Base-by-base conservation (phyloP, 2,797 vertebrate species). In the Enteromius paludinosus region DNA sequence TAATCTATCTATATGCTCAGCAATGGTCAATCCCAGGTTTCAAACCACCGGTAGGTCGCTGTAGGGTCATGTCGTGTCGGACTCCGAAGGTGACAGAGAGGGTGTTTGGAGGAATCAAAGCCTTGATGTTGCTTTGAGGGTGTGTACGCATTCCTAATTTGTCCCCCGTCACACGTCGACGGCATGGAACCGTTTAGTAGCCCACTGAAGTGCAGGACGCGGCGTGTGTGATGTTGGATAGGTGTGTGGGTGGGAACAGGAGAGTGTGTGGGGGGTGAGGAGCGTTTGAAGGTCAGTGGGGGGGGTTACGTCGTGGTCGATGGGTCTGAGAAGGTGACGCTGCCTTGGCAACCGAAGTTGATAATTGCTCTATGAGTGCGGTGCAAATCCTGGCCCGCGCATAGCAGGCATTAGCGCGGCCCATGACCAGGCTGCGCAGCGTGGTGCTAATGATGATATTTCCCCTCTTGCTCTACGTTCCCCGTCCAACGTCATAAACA, bases 131-230 rank as follows among this genome's bases (percentile, higher is more conserved):
- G 75, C 86, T 83, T 91, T 91, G 92, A 90, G 83, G 81, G 84
- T 85, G 87, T 85, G 86, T 71, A 45, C 41, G 35, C 69, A 84
- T 86, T 87, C 71, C 89, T 93, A 92, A 94, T 94, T 94, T 93
- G 92, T 94, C 90, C 90, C 87, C 91, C 90, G 82, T 93, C 93
- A 92, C 92, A 93, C 86, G 23, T 89, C 90, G 90, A 92, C 93
- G 92, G 91, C 92, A 89, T 90, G 89, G 91, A 94, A 91, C 91
- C 90, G 92, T 94, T 94, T 94, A 88, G 87, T 76, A 81, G 86
- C 89, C 86, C 90, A 90, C 90, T 91, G 88, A 92, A 93, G 92
- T 88, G 85, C 87, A 79, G 87, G 86, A 69, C 88, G 85, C 65
- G 77, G 84, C 86, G 88, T 87, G 25, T 78, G 75, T 81, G 78